Base-by-base conservation (phyloP, 2,888 invertebrate species). In the Morpho achilles region DNA sequence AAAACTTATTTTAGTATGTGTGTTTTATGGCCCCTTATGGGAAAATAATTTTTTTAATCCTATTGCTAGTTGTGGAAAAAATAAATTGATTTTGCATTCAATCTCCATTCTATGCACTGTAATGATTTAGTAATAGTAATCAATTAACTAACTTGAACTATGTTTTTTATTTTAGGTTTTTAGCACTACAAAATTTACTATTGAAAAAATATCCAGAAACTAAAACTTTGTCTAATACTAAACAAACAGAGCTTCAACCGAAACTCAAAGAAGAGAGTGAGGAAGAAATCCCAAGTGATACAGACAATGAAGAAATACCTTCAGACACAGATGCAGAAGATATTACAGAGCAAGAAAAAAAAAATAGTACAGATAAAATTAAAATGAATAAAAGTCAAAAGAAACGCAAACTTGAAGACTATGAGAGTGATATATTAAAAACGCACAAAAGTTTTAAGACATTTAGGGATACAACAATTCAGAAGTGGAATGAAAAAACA, bases 401-500 rank as follows among this genome's bases (percentile, higher is more conserved):
- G 71, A 92, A 91, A 79, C 82, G 90, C 45, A 94, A 92, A 77
- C 69, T 94, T 6, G 77, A 79, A 48, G 93, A 94, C 16, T 94
- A 92, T 73, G 93, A 93, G 67, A 77, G 80, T 50, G 84, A 92
- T 63, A 80, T 96, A 42, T 74, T 87, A 7, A 82, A 83, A 7
- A 84, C 91, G 47, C 94, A 95, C 72, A 84, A 92, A 67, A 80
- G 84, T 3, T 96, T 95, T 65, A 91, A 85, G 66, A 74, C 91
- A 7, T 96, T 94, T 72, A 93, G 98, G 76, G 94, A 98, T 75
- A 84, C 93, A 0, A 94, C 96, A 7, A 95, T 99, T 61, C 95
- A 97, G 69, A 98, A 98, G 79, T 99, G 99, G 99, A 96, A 98
- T 82, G 97, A 98, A 63, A 97, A 97, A 82, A 98, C 98, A 0